Conservation (phyloP, 2,797 vertebrate genomes). For the Enteromius viviparus region DNA sequence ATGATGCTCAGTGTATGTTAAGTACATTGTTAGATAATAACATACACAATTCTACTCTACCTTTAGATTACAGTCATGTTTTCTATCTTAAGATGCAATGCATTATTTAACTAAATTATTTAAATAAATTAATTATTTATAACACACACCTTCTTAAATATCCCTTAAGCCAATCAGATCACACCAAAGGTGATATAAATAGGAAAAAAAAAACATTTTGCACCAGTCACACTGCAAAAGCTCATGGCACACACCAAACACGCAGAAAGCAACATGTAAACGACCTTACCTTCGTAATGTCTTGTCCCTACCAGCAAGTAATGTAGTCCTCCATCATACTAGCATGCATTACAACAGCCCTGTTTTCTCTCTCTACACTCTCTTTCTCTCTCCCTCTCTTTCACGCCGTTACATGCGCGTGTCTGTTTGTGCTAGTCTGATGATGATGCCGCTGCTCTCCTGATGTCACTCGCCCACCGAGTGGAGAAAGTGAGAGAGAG, state of each 20-base stretch:
- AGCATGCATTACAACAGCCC: slow-evolving; percentile 48
- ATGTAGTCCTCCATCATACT: slow-evolving; percentile 55
- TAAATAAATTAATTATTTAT: no score
- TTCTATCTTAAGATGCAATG: not conserved
- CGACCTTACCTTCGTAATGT: slow-evolving; percentile 50
- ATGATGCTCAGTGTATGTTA: not conserved
- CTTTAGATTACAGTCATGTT: not conserved
- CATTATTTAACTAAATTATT: not conserved
- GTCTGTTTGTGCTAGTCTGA: slow-evolving; percentile 60
- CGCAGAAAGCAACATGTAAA: slow-evolving; percentile 27
- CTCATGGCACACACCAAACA: not conserved
- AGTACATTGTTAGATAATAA: not conserved
- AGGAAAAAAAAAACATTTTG: not conserved
- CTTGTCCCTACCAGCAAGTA: slow-evolving; percentile 46
- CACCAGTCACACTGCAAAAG: not conserved
- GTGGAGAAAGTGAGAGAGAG: slow-evolving; percentile 42
- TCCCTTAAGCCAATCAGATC: slow-evolving; percentile 16
- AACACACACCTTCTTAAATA: not conserved
- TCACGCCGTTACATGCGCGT: slow-evolving; percentile 58
- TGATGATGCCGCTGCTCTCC: slow-evolving; percentile 54
- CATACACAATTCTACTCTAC: not conserved
- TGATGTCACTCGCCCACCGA: slow-evolving; percentile 48
- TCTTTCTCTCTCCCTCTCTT: slow-evolving; percentile 34
- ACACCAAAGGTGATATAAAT: slow-evolving; percentile 13
- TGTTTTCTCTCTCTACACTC: slow-evolving; percentile 43